These are phyloP conservation scores for Cosmorhoe ocellata DNA, from an alignment of 2,888 invertebrate genomes.

Conservation along the genomic window DNA sequence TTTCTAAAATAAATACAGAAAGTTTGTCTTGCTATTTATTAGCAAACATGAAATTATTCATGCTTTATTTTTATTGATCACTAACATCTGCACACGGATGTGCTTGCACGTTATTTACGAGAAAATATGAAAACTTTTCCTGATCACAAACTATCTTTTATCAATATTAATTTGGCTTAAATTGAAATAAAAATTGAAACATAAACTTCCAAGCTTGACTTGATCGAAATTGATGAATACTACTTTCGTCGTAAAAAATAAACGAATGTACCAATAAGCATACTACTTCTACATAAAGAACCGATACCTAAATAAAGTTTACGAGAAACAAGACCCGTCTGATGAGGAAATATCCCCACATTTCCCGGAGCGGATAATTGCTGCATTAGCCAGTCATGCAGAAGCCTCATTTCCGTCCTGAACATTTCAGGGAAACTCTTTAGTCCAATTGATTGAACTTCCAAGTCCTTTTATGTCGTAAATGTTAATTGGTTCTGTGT, in stretches of 20 bases:
- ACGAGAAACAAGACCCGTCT: not conserved
- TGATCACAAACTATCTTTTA: too few relatives aligned
- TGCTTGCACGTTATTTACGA: not conserved
- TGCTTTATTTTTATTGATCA: conserved; percentile 6
- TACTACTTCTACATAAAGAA: too few relatives aligned
- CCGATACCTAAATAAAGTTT: not conserved
- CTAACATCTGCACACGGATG: not conserved
- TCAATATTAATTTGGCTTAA: too few relatives aligned
- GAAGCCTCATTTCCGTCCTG: conserved; percentile 9
- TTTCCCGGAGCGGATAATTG: conserved; percentile 13
- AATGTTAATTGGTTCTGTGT: too few relatives aligned
- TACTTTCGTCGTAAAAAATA: too few relatives aligned
- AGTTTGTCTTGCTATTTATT: conserved; percentile 10
- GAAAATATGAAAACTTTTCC: too few relatives aligned
- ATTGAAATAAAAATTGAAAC: too few relatives aligned
- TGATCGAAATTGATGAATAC: too few relatives aligned
- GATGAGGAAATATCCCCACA: not conserved
- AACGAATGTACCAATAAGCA: too few relatives aligned
- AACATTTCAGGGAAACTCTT: conserved; percentile 6
- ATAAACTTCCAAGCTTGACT: too few relatives aligned
- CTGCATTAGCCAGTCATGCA: not conserved
- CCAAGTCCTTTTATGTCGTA: not conserved
- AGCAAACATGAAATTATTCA: conserved; percentile 5
- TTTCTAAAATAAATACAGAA: conserved; percentile 10
- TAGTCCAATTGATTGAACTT: conserved; percentile 8